phyloP scores from a whole-genome alignment of 2,797 vertebrate genomes.

The Sebastes steindachneri region DNA sequence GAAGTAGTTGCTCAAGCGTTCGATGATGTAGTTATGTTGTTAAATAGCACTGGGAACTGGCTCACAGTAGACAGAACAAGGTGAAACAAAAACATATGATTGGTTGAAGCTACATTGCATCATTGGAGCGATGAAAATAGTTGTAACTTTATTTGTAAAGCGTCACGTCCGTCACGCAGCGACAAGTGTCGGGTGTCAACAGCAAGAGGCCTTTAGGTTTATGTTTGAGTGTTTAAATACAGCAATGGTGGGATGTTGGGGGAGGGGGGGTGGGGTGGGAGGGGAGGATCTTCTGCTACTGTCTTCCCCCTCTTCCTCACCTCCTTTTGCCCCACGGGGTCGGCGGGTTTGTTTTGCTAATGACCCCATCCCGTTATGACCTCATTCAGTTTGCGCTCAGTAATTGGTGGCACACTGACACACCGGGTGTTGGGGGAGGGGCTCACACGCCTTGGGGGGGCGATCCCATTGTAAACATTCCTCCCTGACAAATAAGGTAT shows the following conservation, averaged over 20 bases:
- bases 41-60: too few relatives aligned
- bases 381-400: constrained; percentile 74
- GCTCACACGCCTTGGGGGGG: constrained; percentile 31
- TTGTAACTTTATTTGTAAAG: too few relatives aligned
- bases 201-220: background rate
- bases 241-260: background rate
- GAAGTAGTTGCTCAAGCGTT: too few relatives aligned
- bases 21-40: too few relatives aligned
- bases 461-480: constrained; percentile 70
- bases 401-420: constrained; percentile 79
- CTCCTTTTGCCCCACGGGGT: constrained; percentile 54
- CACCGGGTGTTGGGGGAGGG: constrained; percentile 65
- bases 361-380: constrained; percentile 78
- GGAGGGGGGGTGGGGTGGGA: too few relatives aligned
- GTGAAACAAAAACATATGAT: too few relatives aligned
- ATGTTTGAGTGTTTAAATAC: background rate
- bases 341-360: constrained; percentile 77
- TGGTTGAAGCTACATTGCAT: too few relatives aligned
- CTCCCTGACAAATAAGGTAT: constrained; percentile 77
- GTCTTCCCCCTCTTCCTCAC: background rate
- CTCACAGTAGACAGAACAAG: too few relatives aligned
- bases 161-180: too few relatives aligned
- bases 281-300: background rate
- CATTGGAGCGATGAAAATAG: too few relatives aligned
- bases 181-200: too few relatives aligned